phyloP scores from a whole-genome alignment of 1,140 invertebrate genomes.

The Delia radicum region DNA sequence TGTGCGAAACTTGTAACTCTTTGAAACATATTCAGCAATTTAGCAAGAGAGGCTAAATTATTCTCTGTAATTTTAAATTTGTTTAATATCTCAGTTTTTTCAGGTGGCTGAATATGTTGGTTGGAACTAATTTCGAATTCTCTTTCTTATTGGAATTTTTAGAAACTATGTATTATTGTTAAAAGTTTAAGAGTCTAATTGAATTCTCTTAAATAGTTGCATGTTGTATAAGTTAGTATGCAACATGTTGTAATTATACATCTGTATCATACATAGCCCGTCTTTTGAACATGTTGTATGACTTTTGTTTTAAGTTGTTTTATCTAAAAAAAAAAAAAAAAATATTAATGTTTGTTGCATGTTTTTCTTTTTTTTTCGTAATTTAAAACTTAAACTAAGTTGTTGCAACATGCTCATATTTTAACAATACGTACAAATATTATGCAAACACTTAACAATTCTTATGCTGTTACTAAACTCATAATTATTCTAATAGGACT shows the following conservation, averaged over 20 bases:
- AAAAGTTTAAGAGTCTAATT: too few relatives aligned
- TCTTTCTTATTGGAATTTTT: not conserved
- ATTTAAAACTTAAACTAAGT: too few relatives aligned
- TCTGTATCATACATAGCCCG: not conserved
- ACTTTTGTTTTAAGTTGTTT: not conserved
- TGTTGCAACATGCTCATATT: not conserved
- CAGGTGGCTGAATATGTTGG: not conserved
- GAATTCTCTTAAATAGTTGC: not conserved
- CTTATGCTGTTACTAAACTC: not conserved
- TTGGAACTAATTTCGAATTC: not conserved
- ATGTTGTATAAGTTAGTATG: not conserved
- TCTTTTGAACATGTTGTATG: not conserved
- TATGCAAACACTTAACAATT: not conserved
- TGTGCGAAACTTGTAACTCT: too few relatives aligned
- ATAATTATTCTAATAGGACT: constrained; percentile 5
- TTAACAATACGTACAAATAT: not conserved
- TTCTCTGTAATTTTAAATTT: not conserved
- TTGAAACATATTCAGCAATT: not conserved
- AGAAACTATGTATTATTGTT: too few relatives aligned
- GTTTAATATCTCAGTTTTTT: not conserved
- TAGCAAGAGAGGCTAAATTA: too few relatives aligned
- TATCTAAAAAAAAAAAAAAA: too few relatives aligned
- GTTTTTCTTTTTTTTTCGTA: too few relatives aligned
- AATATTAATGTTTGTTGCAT: too few relatives aligned
- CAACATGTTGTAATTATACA: too few relatives aligned